Percentiles rank a stretch among this genome's conserved stretches.
phyloP scores from a whole-genome alignment of 92 coral and sea anemone species.

The Bergia sp. region DNA sequence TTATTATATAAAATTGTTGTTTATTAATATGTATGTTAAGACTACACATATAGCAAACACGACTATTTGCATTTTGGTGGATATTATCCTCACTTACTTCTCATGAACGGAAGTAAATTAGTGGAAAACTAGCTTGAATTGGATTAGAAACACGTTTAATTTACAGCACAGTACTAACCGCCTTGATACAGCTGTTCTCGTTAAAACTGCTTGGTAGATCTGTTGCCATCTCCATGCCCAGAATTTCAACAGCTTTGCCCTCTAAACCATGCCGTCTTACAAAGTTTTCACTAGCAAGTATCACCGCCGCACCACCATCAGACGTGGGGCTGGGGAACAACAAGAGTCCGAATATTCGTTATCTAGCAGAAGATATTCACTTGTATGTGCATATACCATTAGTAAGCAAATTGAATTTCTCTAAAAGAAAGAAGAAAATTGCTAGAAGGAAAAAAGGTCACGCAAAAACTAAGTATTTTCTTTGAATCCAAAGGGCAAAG shows the following conservation, averaged over 20 bases:
- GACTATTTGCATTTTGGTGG: no score
- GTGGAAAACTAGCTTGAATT: no score
- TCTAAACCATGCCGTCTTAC: slow-evolving; percentile 74
- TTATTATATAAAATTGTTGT: no score
- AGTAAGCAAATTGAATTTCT: background rate
- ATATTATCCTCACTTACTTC: no score
- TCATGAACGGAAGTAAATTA: no score
- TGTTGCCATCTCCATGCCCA: slow-evolving; percentile 99
- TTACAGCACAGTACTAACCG: slow-evolving; percentile 56
- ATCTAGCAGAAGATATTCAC: background rate
- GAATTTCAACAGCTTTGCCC: slow-evolving; percentile 84
- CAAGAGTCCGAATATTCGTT: background rate
- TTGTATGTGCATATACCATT: background rate
- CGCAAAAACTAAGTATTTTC: background rate
- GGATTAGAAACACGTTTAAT: background rate
- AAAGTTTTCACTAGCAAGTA: slow-evolving; percentile 92
- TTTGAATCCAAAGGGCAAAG: no score
- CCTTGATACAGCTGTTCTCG: slow-evolving; percentile 90
- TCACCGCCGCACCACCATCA: slow-evolving; percentile 98
- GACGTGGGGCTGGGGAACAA: slow-evolving; percentile 85
- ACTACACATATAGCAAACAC: no score
- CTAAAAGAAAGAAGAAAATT: no score
- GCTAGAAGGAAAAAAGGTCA: background rate
- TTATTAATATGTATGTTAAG: no score
- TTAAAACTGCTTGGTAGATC: slow-evolving; percentile 90